Base-by-base conservation (phyloP, 2,113 vertebrate species). In the Arvicanthis niloticus region DNA sequence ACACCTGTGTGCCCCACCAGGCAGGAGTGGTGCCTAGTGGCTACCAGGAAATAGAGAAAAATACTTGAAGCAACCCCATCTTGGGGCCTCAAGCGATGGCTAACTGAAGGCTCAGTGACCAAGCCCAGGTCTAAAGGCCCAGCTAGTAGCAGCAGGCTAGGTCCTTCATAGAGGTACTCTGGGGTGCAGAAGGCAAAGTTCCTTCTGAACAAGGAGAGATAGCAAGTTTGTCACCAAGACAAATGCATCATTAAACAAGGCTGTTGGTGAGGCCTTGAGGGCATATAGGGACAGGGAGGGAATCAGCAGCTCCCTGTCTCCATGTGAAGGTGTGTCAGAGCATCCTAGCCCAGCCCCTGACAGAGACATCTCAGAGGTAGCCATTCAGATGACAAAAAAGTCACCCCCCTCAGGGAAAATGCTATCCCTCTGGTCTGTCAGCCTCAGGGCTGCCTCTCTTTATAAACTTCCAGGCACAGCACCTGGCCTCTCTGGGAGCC, bases 391-490 rank as follows among this genome's bases (percentile, higher is more conserved):
- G 7, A n/a, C n/a, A 48, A 8, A 19, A 70, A 67, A 65, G 29
- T 31, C 68, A 24, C 31, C 48, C 48, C 40, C 21, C 13, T 17
- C 15, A 34, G 45, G 34, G 29, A 21, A 0, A 0, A 34, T 80
- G 62, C 53, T 40, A 53, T 51, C 31, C 53, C 51, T n/a, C n/a
- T 1, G 3, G 4, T 17, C 5, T 21, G 0, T 24, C 34, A 73
- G 24, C 5, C 15, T 5, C 5, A 37, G 60, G 19, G 60, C 24
- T 34, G 26, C n/a, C 29, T 89, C 91, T 45, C 76, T 56, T 67
- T 17, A 4, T 11, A 15, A 0, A 65, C 62, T 42, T 48, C n/a
- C 70, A 0, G 8, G 70, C 34, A 40, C 0, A 3, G 40, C 6
- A 45, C 16, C 67, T n/a, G 10, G 48, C 45, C n/a, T 58, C 1